These are phyloP conservation scores for Podarcis cretensis DNA, from an alignment of 2,113 vertebrate genomes.

Conservation along the genomic window DNA sequence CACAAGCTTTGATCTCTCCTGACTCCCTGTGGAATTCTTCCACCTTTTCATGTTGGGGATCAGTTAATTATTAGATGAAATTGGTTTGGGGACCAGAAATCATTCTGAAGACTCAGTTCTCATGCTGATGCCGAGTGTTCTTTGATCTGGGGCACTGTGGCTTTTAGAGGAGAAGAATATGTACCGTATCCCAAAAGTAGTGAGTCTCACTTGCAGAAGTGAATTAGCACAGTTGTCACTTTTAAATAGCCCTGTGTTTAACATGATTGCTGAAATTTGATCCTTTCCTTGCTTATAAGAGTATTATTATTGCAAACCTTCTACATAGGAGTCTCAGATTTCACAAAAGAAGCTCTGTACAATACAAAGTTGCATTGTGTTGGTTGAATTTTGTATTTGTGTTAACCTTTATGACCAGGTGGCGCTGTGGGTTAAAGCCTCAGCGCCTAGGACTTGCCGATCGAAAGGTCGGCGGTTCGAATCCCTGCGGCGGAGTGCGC, in stretches of 20 bases:
- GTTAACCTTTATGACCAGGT: not conserved
- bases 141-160: slow-evolving; percentile 71
- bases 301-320: slow-evolving; percentile 13
- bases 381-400: not conserved
- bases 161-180: slow-evolving; percentile 44
- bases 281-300: not conserved
- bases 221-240: not conserved
- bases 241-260: not conserved
- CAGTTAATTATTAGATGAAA: slow-evolving; percentile 75
- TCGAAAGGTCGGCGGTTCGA: no score
- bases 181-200: slow-evolving; percentile 30
- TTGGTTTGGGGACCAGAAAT: slow-evolving; percentile 66
- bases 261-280: not conserved
- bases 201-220: not conserved
- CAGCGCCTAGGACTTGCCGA: no score
- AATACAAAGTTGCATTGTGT: not conserved
- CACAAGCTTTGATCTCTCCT: slow-evolving; percentile 71
- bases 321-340: not conserved
- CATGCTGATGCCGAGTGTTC: slow-evolving; percentile 57
- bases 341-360: not conserved
- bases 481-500: no score
- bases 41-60: slow-evolving; percentile 75
- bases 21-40: slow-evolving; percentile 66
- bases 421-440: no score
- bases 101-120: slow-evolving; percentile 64